Conservation (phyloP, 2,113 vertebrate genomes). For the Pachycephala philippinensis region DNA sequence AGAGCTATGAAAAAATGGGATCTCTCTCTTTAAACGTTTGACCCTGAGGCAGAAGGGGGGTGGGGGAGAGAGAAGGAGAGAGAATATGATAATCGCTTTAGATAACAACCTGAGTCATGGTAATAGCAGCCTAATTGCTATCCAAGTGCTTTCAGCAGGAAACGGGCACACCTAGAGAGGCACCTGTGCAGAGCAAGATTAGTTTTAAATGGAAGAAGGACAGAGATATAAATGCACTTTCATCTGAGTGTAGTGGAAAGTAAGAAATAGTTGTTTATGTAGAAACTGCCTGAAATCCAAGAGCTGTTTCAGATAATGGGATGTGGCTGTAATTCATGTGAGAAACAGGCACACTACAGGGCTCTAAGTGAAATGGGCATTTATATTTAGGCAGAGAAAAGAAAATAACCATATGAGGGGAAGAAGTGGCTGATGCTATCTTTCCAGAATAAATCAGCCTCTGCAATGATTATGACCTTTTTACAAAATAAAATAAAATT, state of each 20-base stretch:
- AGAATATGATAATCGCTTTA: neutral
- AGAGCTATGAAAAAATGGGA: neutral
- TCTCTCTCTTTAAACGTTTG: constrained; percentile 8
- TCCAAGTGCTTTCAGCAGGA: neutral
- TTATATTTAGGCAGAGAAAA: neutral
- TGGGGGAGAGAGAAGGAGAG: neutral
- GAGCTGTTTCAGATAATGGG: neutral
- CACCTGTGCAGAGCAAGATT: neutral
- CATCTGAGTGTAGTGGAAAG: neutral
- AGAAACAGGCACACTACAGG: neutral
- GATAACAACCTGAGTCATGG: constrained; percentile 26
- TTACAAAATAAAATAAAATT: neutral
- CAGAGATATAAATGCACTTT: neutral
- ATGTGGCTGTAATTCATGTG: neutral
- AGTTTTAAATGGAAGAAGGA: neutral
- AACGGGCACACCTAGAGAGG: constrained; percentile 7
- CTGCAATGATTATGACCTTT: neutral
- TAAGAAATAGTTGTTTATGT: neutral
- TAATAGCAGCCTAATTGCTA: constrained; percentile 17
- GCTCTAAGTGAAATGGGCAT: neutral
- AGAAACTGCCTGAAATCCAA: neutral
- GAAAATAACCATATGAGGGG: neutral
- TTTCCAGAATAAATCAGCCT: neutral
- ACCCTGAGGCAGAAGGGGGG: neutral
- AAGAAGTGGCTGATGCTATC: neutral